Conservation (phyloP, 2,113 vertebrate species). For the Aix galericulata region DNA sequence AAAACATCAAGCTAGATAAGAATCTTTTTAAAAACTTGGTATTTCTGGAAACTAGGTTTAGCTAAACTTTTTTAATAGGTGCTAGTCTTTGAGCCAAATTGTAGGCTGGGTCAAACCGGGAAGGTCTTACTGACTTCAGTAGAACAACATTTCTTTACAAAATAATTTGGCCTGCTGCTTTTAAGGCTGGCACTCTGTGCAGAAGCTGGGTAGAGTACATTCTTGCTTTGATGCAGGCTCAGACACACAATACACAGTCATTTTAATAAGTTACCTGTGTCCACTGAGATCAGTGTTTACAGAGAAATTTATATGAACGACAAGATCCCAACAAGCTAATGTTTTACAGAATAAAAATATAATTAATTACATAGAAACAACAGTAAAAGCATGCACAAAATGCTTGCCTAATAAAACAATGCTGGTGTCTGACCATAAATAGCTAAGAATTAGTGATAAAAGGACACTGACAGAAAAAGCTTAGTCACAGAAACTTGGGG, state of each 20-base stretch:
- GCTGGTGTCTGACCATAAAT: neutral
- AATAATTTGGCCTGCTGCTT: neutral
- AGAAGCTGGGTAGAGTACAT: neutral
- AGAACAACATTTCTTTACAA: neutral
- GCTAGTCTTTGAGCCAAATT: neutral
- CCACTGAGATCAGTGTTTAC: neutral
- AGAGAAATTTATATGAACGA: neutral
- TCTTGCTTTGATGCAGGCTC: conserved; percentile 12
- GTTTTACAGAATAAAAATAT: neutral
- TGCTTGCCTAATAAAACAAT: neutral
- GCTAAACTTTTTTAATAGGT: neutral
- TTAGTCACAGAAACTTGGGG: neutral
- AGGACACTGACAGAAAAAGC: neutral
- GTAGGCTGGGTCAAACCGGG: neutral
- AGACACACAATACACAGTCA: neutral
- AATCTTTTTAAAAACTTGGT: neutral
- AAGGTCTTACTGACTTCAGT: neutral
- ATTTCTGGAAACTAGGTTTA: neutral
- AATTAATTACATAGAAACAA: neutral
- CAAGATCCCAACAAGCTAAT: neutral
- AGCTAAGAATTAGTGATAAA: neutral
- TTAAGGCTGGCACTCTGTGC: neutral
- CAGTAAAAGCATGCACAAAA: neutral
- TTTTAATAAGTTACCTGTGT: conserved; percentile 13
- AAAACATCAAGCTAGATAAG: neutral